Percentiles rank a stretch among this genome's conserved stretches.
Evolutionary conservation across 2,888 invertebrate species (phyloP).

Genomic region (Drosophila mimica): DNA sequence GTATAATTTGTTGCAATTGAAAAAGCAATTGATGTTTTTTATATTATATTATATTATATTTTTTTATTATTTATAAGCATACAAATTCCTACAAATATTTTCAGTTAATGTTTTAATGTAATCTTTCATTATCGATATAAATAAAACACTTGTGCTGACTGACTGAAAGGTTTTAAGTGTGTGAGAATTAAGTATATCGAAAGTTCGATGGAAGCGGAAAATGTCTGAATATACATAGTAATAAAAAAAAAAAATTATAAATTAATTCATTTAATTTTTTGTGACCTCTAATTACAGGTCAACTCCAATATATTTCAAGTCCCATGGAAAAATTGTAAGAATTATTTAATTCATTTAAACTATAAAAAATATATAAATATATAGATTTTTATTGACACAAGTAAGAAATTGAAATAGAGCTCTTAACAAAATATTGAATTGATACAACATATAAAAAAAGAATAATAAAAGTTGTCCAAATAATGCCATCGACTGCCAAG

Average conservation of each 20-base stretch:
- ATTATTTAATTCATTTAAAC: not conserved
- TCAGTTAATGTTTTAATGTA: not conserved
- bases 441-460: conserved; percentile 1
- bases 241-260: not conserved
- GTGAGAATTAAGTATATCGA: not conserved
- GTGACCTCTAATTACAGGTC: not conserved
- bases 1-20: not conserved
- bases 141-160: not conserved
- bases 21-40: not conserved
- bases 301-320: not conserved
- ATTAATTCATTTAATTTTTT: not conserved
- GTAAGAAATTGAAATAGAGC: not conserved
- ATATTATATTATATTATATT: too few species aligned
- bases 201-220: not conserved
- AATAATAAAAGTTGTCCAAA: conserved; percentile 12
- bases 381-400: not conserved
- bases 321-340: not conserved
- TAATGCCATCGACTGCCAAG: conserved; percentile 11
- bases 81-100: not conserved
- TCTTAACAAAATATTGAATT: not conserved
- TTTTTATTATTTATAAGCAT: not conserved
- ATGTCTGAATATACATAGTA: not conserved
- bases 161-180: not conserved
- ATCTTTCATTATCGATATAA: not conserved
- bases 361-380: too few species aligned